These are phyloP conservation scores for Acanthopleura granulata DNA, from an alignment of 2,888 invertebrate genomes.

Conservation along the genomic window DNA sequence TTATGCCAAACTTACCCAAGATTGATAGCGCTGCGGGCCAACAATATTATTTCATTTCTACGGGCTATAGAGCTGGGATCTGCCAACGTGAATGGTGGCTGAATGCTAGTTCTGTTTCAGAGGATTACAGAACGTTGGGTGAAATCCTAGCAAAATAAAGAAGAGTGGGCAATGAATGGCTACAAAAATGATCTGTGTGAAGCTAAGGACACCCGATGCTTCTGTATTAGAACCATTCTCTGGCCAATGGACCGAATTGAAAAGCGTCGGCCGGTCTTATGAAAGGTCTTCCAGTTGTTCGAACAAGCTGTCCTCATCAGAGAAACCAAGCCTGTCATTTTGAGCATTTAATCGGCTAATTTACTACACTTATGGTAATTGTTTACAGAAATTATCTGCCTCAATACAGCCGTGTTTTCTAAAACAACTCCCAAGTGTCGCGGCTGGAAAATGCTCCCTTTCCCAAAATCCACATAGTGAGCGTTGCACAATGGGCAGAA, in stretches of 20 bases:
- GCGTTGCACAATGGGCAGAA: neutral
- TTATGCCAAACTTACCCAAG: neutral
- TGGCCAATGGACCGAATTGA: too few relatives aligned
- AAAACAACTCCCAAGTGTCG: slow-evolving; percentile 3
- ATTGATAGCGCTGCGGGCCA: neutral
- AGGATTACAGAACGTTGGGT: neutral
- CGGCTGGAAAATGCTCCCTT: neutral
- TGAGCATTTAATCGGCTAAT: slow-evolving; percentile 13
- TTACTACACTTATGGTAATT: slow-evolving; percentile 15
- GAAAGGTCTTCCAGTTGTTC: neutral
- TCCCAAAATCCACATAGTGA: slow-evolving; percentile 1
- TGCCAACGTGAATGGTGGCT: neutral
- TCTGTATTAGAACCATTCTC: neutral
- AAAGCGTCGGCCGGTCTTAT: too few relatives aligned
- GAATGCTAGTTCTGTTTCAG: neutral
- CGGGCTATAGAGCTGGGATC: neutral
- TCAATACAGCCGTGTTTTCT: slow-evolving; percentile 5
- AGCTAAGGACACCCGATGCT: neutral
- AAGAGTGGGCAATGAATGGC: neutral
- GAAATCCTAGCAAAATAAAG: slow-evolving; percentile 12
- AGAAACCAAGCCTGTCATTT: neutral
- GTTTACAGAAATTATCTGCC: slow-evolving; percentile 14
- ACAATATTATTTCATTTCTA: slow-evolving; percentile 14
- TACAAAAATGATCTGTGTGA: neutral
- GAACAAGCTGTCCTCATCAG: slow-evolving; percentile 9